Base-by-base conservation (phyloP, 2,113 vertebrate genomes). In the Podarcis muralis region DNA sequence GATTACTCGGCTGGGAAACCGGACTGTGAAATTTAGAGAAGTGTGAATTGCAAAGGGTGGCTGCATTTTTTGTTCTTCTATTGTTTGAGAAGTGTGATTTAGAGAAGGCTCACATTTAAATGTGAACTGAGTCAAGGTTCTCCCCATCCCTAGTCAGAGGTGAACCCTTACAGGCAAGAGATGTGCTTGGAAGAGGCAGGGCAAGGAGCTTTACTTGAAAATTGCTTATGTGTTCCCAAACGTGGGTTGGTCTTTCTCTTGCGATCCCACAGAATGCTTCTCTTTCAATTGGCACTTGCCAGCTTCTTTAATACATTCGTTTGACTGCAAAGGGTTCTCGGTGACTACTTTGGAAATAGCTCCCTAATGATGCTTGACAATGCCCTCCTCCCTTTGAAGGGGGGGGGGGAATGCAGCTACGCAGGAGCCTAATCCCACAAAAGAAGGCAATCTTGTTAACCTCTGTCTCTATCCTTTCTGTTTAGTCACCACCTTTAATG, bases 401-500 rank as follows among this genome's bases (percentile, higher is more conserved):
- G 32, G 59, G 8, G 8, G 6, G 91, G 90, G 93, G 93, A 92
- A 90, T 77, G 91, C 90, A 89, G 92, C 5, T 7, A 90, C 85
- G 89, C 93, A 75, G 88, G 90, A 82, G 89, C 92, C 88, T 96
- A 96, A 96, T 95, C 93, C 92, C 81, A 87, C 94, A 92, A 96
- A 95, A 96, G 95, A 90, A 92, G 90, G 91, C 92, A 94, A 94
- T 93, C 92, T 95, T 94, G 94, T 96, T 96, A 93, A 95, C 94
- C 92, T 93, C 93, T 25, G 84, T 88, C 87, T 92, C 88, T 25
- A 68, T 95, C 90, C 89, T 93, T 93, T 93, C 93, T 93, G 91
- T 92, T 88, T 92, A 95, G 95, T 94, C 93, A 91, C 94, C 91
- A 94, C 89, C 93, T 95, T 95, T 96, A 96, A 95, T 95, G 96